Conservation (phyloP, 1,140 invertebrate genomes). For the Papilio aristodemus region DNA sequence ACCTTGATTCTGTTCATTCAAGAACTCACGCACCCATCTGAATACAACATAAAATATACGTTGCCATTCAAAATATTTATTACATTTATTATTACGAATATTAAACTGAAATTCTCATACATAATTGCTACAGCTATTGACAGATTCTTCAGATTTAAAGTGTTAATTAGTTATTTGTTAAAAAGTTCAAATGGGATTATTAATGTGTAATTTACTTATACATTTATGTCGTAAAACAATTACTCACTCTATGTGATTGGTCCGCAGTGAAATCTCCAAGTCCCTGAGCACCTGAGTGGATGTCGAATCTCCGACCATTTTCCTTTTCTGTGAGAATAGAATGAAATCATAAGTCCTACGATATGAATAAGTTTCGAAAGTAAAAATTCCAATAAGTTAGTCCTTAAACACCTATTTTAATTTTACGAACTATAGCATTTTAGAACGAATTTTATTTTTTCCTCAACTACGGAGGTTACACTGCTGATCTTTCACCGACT, state of each 20-base stretch:
- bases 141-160: too few relatives aligned
- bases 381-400: too few relatives aligned
- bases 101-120: too few relatives aligned
- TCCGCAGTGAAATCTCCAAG: conserved; percentile 98
- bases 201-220: neutral
- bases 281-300: conserved; percentile 98
- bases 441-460: too few relatives aligned
- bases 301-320: conserved; percentile 97
- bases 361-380: conserved; percentile 31
- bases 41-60: neutral
- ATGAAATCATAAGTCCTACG: conserved; percentile 1
- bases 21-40: conserved; percentile 99
- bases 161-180: too few relatives aligned
- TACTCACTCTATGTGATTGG: conserved; percentile 98
- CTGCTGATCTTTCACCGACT: too few relatives aligned
- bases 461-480: too few relatives aligned
- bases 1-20: conserved; percentile 97
- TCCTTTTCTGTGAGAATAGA: conserved; percentile 94
- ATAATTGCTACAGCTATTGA: too few relatives aligned
- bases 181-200: too few relatives aligned
- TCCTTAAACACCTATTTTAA: too few relatives aligned
- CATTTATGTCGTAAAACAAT: neutral
- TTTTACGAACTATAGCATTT: too few relatives aligned
- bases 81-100: too few relatives aligned
- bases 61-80: neutral